These are phyloP conservation scores for Stichodactyla mertensii DNA, from an alignment of 64 coral and sea anemone species.

Conservation along the genomic window DNA sequence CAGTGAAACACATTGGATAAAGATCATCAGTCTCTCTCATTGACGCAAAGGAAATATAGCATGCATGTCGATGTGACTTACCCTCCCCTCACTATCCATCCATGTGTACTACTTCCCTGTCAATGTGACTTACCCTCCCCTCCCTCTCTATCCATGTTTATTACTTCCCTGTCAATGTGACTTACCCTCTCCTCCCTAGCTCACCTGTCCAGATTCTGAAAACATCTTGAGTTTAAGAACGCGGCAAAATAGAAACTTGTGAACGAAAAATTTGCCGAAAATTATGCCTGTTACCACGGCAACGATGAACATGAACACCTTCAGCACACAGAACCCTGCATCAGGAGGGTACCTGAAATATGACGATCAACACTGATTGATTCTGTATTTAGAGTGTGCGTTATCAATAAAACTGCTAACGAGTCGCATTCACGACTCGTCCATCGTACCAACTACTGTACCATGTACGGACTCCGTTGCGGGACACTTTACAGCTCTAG, in stretches of 20 bases:
- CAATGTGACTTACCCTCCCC: no score
- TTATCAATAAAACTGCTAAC: background rate
- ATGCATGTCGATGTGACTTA: no score
- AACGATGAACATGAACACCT: constrained; percentile 62
- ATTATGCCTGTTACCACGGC: constrained; percentile 51
- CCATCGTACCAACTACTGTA: no score
- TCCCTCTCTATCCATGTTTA: no score
- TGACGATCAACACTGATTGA: background rate
- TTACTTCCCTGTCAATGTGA: no score
- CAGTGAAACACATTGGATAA: background rate
- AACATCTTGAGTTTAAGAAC: constrained; percentile 73
- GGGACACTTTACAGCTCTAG: no score
- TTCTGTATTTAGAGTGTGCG: background rate
- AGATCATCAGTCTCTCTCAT: no score
- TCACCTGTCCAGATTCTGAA: constrained; percentile 63
- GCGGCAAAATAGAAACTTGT: constrained; percentile 76
- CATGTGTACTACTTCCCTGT: no score
- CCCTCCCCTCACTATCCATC: no score
- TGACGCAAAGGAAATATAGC: no score
- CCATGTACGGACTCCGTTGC: no score
- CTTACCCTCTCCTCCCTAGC: background rate
- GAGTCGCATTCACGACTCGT: no score
- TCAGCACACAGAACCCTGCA: constrained; percentile 45
- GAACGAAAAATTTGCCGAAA: constrained; percentile 74
- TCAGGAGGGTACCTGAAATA: constrained; percentile 75